Base-by-base conservation (phyloP, 2,888 invertebrate species). In the Osmoderma eremita region DNA sequence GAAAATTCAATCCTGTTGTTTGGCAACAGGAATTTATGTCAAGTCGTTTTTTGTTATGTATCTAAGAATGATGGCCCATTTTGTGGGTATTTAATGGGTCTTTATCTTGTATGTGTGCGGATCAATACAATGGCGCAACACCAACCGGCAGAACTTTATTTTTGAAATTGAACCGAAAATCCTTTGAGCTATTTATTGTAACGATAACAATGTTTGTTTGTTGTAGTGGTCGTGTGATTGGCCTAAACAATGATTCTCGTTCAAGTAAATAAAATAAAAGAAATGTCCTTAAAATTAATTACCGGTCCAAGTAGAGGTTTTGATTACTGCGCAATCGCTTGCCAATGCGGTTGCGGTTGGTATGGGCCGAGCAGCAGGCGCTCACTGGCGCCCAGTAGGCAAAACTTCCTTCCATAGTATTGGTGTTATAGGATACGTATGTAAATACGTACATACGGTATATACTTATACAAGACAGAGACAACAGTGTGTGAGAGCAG, bases 401-500 rank as follows among this genome's bases (percentile, higher is more conserved):
- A 65, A 73, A 71, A 72, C 70, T 71, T 71, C 65, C 61, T 73
- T 74, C 72, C 69, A 67, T 72, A 72, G 72, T 71, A 73, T 73
- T 74, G 74, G 71, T 67, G 73, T 65, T n/a, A n/a, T n/a, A n/a
- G n/a, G n/a, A n/a, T n/a, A n/a, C n/a, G n/a, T n/a, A n/a, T n/a
- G n/a, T n/a, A n/a, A n/a, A n/a, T n/a, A n/a, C n/a, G n/a, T n/a
- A n/a, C n/a, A n/a, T n/a, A n/a, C n/a, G n/a, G n/a, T n/a, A n/a
- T n/a, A n/a, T n/a, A n/a, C n/a, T n/a, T n/a, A n/a, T n/a, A n/a
- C n/a, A n/a, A n/a, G n/a, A n/a, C n/a, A n/a, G n/a, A n/a, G n/a
- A n/a, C n/a, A n/a, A n/a, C n/a, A n/a, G n/a, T n/a, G n/a, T n/a
- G n/a, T n/a, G n/a, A n/a, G n/a, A n/a, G n/a, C n/a, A n/a, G n/a